Percentiles rank a stretch among this genome's conserved stretches.
phyloP scores from a whole-genome alignment of 2,797 vertebrate species.

The Heterohyrax brucei region DNA sequence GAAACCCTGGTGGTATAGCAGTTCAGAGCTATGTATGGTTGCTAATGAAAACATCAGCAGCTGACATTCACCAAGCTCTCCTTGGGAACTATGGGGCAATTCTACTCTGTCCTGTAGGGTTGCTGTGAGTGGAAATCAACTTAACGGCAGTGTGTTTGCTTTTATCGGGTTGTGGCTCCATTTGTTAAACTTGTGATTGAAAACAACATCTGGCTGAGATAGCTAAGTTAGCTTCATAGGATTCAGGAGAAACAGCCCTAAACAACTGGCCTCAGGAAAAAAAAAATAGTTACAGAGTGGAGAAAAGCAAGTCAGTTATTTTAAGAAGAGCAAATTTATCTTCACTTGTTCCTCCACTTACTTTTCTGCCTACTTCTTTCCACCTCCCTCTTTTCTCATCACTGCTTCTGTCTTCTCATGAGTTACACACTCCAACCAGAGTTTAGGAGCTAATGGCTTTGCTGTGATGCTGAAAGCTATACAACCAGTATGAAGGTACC shows the following conservation, averaged over 20 bases:
- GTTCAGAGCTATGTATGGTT: too few species aligned
- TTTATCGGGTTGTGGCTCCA: not conserved
- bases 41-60: too few species aligned
- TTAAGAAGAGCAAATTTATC: not conserved
- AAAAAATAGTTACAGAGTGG: not conserved
- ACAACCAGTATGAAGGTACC: too few species aligned
- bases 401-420: not conserved
- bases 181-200: not conserved
- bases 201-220: not conserved
- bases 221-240: not conserved
- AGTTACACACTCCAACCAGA: not conserved
- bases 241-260: not conserved
- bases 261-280: not conserved
- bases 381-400: not conserved
- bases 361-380: not conserved
- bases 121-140: not conserved
- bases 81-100: not conserved
- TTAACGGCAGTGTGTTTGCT: not conserved
- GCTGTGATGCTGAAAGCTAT: too few species aligned
- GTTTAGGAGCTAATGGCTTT: not conserved
- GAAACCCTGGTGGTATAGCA: too few species aligned
- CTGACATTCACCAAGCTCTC: too few species aligned
- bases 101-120: not conserved
- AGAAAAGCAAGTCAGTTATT: not conserved
- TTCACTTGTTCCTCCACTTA: not conserved